Conservation (phyloP, 2,888 invertebrate genomes). For the Tinea trinotella region DNA sequence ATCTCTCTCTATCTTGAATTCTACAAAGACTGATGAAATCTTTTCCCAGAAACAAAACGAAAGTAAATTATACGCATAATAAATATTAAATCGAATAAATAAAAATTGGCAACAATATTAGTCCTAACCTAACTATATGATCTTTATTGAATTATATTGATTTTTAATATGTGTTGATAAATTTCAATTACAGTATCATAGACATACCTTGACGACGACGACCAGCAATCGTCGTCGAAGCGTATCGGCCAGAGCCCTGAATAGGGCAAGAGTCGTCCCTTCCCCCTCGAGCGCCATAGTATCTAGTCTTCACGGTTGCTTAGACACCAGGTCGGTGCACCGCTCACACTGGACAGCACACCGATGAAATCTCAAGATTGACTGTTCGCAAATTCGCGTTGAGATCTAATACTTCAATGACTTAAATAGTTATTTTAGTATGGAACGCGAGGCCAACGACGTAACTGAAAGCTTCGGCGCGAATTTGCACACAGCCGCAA, state of each 20-base stretch:
- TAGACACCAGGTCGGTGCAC: slow-evolving; percentile 58
- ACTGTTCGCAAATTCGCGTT: slow-evolving; percentile 10
- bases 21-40: neutral
- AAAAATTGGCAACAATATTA: no score
- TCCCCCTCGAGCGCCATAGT: slow-evolving; percentile 65
- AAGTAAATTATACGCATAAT: neutral
- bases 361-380: neutral
- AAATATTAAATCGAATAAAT: neutral
- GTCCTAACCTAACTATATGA: no score
- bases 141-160: no score
- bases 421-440: neutral
- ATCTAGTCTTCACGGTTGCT: slow-evolving; percentile 57
- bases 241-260: slow-evolving; percentile 60
- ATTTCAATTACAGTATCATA: no score
- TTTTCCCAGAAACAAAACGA: neutral
- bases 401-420: neutral
- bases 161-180: no score
- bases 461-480: neutral
- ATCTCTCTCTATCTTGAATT: neutral
- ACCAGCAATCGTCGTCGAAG: slow-evolving; percentile 58
- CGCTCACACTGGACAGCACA: neutral
- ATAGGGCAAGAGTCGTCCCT: slow-evolving; percentile 53
- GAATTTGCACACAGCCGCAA: neutral
- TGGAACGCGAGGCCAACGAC: neutral
- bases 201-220: slow-evolving; percentile 52